These are phyloP conservation scores for Apoderus coryli DNA, from an alignment of 2,888 invertebrate species.

Conservation along the genomic window DNA sequence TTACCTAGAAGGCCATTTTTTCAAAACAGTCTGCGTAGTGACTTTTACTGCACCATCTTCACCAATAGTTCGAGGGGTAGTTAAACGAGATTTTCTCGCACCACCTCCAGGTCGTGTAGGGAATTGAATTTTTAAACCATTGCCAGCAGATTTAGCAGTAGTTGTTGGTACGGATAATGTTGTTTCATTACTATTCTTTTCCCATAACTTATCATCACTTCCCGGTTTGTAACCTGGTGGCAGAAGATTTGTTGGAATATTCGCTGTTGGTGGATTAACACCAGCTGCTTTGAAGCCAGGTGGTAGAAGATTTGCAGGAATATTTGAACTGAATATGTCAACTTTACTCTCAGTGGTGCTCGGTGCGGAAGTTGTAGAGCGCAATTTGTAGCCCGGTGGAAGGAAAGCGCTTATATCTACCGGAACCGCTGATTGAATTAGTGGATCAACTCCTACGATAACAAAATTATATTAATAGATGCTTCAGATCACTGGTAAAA, in stretches of 20 bases:
- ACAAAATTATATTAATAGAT: no score
- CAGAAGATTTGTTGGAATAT: constrained; percentile 11
- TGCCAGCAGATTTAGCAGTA: constrained; percentile 34
- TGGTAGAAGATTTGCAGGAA: no score
- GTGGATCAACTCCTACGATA: no score
- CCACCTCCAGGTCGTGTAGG: constrained; percentile 59
- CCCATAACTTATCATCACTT: no score
- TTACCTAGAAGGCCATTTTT: constrained; percentile 73
- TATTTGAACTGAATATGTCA: no score
- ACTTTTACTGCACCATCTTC: constrained; percentile 22
- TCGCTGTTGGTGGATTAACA: background rate
- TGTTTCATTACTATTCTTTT: constrained; percentile 16
- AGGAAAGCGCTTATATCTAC: constrained; percentile 12
- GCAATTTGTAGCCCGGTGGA: constrained; percentile 11
- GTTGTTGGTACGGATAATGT: constrained; percentile 27
- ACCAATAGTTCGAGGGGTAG: constrained; percentile 19
- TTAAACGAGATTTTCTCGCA: constrained; percentile 35
- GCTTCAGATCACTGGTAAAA: no score
- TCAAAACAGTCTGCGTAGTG: constrained; percentile 55
- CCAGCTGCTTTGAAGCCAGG: constrained; percentile 49
- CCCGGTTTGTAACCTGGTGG: constrained; percentile 42
- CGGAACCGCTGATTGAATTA: no score
- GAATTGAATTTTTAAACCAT: constrained; percentile 60
- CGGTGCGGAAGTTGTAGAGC: background rate
- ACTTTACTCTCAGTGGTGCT: no score